Conservation (phyloP, 1,140 invertebrate species). For the Drosophila willistoni region DNA sequence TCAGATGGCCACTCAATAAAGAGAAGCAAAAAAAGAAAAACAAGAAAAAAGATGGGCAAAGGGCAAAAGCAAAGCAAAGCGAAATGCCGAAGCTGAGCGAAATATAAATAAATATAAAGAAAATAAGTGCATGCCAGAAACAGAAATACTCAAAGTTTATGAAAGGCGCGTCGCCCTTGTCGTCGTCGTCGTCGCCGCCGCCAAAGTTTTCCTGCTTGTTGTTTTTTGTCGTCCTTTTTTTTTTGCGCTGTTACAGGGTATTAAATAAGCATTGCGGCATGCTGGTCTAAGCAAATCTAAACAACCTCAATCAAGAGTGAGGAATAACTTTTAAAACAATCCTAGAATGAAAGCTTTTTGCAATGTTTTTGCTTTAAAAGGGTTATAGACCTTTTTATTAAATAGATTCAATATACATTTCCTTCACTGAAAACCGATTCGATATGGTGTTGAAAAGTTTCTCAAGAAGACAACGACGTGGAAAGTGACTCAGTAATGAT, state of each 20-base stretch:
- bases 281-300: neutral
- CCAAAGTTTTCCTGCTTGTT: constrained; percentile 59
- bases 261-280: neutral
- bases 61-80: constrained; percentile 14
- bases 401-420: too few relatives aligned
- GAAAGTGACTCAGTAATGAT: too few relatives aligned
- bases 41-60: constrained; percentile 16
- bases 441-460: too few relatives aligned
- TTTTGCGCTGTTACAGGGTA: constrained; percentile 6
- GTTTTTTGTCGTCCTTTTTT: constrained; percentile 12
- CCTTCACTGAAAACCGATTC: too few relatives aligned
- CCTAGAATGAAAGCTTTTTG: too few relatives aligned
- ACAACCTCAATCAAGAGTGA: neutral
- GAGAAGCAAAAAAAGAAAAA: constrained; percentile 16
- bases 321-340: too few relatives aligned
- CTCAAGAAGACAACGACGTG: too few relatives aligned
- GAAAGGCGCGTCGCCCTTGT: constrained; percentile 62
- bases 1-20: constrained; percentile 53
- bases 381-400: too few relatives aligned
- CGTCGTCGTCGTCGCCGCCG: constrained; percentile 43
- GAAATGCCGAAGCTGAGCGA: constrained; percentile 53
- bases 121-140: constrained; percentile 76
- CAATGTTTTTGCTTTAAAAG: too few relatives aligned
- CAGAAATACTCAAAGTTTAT: constrained; percentile 81
- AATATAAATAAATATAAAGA: constrained; percentile 78